phyloP scores from a whole-genome alignment of 1,140 invertebrate species.

The Muscidifurax raptorellus region DNA sequence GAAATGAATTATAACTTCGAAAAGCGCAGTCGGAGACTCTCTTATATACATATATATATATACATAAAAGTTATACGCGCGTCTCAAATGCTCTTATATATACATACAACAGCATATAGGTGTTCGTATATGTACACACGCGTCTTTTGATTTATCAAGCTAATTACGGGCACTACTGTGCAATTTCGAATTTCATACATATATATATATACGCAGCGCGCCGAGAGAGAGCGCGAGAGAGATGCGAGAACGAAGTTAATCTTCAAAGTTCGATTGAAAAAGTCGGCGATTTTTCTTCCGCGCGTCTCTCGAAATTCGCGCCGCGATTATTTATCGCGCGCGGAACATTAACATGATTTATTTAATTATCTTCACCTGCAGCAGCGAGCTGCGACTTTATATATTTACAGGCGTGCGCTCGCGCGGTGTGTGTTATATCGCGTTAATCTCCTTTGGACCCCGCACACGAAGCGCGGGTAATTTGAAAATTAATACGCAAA shows the following conservation, averaged over 20 bases:
- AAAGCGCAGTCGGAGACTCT: conserved; percentile 12
- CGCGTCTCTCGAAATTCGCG: not conserved
- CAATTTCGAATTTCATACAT: conserved; percentile 36
- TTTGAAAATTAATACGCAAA: not conserved
- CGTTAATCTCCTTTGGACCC: not conserved
- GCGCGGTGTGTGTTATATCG: too few relatives aligned
- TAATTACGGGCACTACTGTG: conserved; percentile 16
- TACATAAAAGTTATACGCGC: not conserved
- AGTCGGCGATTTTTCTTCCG: not conserved
- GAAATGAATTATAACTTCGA: conserved; percentile 42
- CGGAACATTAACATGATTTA: not conserved
- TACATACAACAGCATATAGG: conserved; percentile 37
- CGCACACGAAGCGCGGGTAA: not conserved
- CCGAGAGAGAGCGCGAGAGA: too few relatives aligned
- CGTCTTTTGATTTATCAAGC: conserved; percentile 20
- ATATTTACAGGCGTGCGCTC: not conserved
- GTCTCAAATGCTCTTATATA: conserved; percentile 4
- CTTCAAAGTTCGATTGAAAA: not conserved
- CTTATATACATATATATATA: too few relatives aligned
- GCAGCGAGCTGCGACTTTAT: too few relatives aligned
- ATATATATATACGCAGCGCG: not conserved
- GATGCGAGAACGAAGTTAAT: not conserved
- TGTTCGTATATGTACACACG: not conserved
- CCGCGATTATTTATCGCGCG: not conserved
- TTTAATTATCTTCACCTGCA: not conserved